Evolutionary conservation across 2,113 vertebrate species (phyloP).

Genomic region (Oryzias javanicus): DNA sequence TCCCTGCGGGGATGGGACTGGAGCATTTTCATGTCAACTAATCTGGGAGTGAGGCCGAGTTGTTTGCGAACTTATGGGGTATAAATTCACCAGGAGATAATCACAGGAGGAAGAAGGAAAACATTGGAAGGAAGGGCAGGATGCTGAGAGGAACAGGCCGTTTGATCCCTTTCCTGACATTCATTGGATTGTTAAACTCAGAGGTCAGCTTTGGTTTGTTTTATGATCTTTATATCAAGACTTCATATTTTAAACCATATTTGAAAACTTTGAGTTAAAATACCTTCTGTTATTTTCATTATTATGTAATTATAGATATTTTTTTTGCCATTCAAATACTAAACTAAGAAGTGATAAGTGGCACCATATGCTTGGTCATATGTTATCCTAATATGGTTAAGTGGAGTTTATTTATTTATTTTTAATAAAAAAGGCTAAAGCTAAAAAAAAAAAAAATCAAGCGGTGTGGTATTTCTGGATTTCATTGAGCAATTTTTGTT

Average conservation of each 20-base stretch:
- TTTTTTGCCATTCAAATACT: background rate
- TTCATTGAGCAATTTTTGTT: no score
- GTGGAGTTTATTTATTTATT: background rate
- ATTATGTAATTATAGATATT: background rate
- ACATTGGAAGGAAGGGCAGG: background rate
- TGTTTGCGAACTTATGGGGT: background rate
- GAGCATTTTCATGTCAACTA: conserved; percentile 11
- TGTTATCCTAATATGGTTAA: background rate
- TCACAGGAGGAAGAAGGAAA: background rate
- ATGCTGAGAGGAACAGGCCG: conserved; percentile 33
- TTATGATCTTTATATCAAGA: no score
- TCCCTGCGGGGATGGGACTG: background rate
- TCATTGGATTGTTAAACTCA: conserved; percentile 46
- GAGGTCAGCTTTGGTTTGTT: conserved; percentile 54
- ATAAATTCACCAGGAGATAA: background rate
- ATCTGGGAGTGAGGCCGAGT: background rate
- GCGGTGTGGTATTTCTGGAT: no score
- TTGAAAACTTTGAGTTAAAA: no score
- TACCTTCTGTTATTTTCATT: no score
- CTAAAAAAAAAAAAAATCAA: no score
- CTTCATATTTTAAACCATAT: no score
- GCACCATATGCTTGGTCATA: conserved; percentile 6
- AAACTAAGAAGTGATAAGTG: background rate
- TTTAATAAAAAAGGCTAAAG: no score
- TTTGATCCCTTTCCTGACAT: conserved; percentile 26